Conservation (phyloP, 1,140 invertebrate genomes). For the Phortica variegata region DNA sequence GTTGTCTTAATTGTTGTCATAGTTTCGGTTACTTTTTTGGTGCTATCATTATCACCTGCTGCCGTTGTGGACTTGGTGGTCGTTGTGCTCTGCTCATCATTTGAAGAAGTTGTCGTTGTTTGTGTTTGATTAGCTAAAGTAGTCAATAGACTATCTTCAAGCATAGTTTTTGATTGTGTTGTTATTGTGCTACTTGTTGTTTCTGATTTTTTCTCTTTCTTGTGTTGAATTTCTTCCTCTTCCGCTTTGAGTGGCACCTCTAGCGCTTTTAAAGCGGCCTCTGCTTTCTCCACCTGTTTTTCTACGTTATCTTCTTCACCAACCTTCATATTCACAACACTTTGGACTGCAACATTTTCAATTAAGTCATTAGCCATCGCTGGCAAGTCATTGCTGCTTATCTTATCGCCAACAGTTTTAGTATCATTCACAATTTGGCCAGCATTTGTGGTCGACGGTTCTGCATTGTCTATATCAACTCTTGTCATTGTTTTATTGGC, state of each 20-base stretch:
- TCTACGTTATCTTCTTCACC: too few species aligned
- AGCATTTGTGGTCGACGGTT: constrained; percentile 10
- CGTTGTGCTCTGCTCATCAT: constrained; percentile 28
- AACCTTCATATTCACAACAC: too few species aligned
- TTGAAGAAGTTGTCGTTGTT: constrained; percentile 10
- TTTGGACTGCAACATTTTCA: too few species aligned
- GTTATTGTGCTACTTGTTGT: constrained; percentile 14
- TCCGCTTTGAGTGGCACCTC: too few species aligned
- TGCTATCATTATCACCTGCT: too few species aligned
- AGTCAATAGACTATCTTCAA: too few species aligned
- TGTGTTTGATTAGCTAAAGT: too few species aligned
- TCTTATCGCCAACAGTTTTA: background rate
- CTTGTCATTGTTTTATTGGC: constrained; percentile 28
- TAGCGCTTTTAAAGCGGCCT: too few species aligned
- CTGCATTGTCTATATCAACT: constrained; percentile 25
- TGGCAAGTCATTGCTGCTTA: background rate
- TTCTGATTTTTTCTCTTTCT: constrained; percentile 18
- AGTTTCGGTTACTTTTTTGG: background rate
- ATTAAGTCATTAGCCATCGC: too few species aligned
- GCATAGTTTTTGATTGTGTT: too few species aligned
- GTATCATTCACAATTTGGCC: constrained; percentile 10
- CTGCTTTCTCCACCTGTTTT: background rate
- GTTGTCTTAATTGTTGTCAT: constrained; percentile 18
- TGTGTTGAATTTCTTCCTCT: constrained; percentile 4
- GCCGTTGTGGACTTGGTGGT: too few species aligned